Evolutionary conservation across 2,888 invertebrate genomes (phyloP).

Genomic region (Tenthredo scrophulariae): DNA sequence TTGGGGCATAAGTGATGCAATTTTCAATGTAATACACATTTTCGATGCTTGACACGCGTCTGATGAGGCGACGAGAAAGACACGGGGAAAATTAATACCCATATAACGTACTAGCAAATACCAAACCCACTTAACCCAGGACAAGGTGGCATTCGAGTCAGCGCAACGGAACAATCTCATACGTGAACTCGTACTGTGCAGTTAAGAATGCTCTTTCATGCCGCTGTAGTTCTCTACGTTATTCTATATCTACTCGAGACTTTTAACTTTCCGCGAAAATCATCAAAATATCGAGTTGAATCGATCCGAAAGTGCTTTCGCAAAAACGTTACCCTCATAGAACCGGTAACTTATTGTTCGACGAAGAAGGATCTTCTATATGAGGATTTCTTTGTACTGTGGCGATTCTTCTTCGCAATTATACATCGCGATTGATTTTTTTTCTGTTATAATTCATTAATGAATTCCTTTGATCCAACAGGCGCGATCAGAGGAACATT

Average conservation of each 20-base stretch:
- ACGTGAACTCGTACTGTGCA: slow-evolving; percentile 43
- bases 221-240: slow-evolving; percentile 58
- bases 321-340: not conserved
- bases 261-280: slow-evolving; percentile 25
- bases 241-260: slow-evolving; percentile 57
- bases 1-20: not conserved
- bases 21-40: slow-evolving; percentile 19
- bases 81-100: slow-evolving; percentile 43
- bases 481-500: slow-evolving; percentile 86
- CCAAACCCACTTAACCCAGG: slow-evolving; percentile 45
- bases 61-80: slow-evolving; percentile 23
- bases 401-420: not conserved
- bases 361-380: not conserved
- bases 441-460: not conserved
- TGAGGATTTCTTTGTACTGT: not conserved
- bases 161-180: slow-evolving; percentile 50
- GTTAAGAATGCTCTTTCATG: slow-evolving; percentile 45
- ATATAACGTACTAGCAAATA: slow-evolving; percentile 38
- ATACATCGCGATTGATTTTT: not conserved
- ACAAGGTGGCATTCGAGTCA: slow-evolving; percentile 29
- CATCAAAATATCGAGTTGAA: slow-evolving; percentile 12
- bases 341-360: slow-evolving; percentile 18
- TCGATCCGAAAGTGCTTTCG: slow-evolving; percentile 4
- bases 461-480: slow-evolving; percentile 76
- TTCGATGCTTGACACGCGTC: slow-evolving; percentile 42